Evolutionary conservation across 2,113 vertebrate species (phyloP).

Genomic region (Poecile atricapillus): DNA sequence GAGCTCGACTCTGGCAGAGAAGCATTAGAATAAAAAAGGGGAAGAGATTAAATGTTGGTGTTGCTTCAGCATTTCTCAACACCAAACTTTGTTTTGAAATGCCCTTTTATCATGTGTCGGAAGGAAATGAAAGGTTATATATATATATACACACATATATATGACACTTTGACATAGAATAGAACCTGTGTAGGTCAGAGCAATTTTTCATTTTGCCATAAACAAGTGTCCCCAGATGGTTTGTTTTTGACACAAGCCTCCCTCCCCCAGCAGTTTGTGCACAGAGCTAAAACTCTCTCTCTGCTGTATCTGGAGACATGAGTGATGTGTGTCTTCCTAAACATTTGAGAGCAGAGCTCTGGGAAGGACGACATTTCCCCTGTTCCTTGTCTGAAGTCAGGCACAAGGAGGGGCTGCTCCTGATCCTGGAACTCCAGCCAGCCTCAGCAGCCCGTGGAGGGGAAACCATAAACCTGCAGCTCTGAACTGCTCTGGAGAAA

Average conservation of each 20-base stretch:
- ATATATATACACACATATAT: neutral
- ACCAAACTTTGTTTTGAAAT: neutral
- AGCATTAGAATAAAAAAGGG: neutral
- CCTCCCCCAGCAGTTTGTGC: neutral
- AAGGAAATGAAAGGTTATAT: neutral
- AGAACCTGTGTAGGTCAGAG: conserved; percentile 1
- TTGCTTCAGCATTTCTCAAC: neutral
- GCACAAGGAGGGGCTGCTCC: neutral
- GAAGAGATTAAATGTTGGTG: neutral
- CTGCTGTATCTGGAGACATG: neutral
- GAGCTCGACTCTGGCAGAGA: neutral
- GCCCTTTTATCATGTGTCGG: neutral
- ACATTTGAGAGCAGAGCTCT: neutral
- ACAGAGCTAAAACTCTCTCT: neutral
- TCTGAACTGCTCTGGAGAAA: neutral
- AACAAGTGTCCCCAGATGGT: neutral
- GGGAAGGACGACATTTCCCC: neutral
- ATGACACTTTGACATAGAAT: neutral
- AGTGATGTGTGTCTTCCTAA: neutral
- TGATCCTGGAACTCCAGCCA: neutral
- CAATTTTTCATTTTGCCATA: neutral
- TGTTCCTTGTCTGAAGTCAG: neutral
- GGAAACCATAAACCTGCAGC: neutral
- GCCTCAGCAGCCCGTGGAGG: fast-evolving
- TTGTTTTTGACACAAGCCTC: neutral